A percentile compares a stretch with the other conserved stretches of the same genome.
phyloP scores from a whole-genome alignment of 2,888 invertebrate species.

The Orthosia gothica region DNA sequence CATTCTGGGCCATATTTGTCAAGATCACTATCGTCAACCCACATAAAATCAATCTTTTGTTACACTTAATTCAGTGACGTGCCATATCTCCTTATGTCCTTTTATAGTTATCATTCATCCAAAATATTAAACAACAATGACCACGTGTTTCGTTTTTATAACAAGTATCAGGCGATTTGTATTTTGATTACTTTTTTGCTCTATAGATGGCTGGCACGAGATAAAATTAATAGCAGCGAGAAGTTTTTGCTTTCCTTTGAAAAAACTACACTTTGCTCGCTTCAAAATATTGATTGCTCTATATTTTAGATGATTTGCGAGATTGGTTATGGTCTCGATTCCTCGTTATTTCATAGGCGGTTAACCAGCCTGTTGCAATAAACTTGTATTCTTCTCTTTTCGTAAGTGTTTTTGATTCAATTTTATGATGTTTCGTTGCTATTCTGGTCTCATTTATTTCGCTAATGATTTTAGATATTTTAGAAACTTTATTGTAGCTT shows the following conservation, averaged over 20 bases:
- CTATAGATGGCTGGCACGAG: constrained; percentile 53
- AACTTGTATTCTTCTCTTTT: constrained; percentile 15
- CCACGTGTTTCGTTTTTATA: constrained; percentile 60
- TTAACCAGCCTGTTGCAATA: constrained; percentile 26
- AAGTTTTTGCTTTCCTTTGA: constrained; percentile 42
- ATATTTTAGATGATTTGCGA: constrained; percentile 49
- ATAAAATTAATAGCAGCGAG: constrained; percentile 69
- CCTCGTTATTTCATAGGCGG: constrained; percentile 41
- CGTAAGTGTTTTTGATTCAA: constrained; percentile 4
- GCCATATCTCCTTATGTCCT: constrained; percentile 3
- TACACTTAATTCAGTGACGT: constrained; percentile 10
- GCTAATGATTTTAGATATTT: background rate
- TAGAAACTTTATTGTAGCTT: background rate
- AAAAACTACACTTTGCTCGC: constrained; percentile 40
- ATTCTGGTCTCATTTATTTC: constrained; percentile 1
- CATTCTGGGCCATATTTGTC: constrained; percentile 8
- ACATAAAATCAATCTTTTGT: constrained; percentile 15
- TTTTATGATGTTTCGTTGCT: constrained; percentile 6
- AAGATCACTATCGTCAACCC: constrained; percentile 10
- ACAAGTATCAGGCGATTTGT: constrained; percentile 39
- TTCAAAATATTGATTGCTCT: constrained; percentile 48
- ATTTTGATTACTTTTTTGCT: constrained; percentile 62
- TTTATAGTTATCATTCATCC: constrained; percentile 17
- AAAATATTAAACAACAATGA: constrained; percentile 53
- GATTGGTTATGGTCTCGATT: constrained; percentile 55